Base-by-base conservation (phyloP, 2,888 invertebrate genomes). In the Chydorus sphaericus region DNA sequence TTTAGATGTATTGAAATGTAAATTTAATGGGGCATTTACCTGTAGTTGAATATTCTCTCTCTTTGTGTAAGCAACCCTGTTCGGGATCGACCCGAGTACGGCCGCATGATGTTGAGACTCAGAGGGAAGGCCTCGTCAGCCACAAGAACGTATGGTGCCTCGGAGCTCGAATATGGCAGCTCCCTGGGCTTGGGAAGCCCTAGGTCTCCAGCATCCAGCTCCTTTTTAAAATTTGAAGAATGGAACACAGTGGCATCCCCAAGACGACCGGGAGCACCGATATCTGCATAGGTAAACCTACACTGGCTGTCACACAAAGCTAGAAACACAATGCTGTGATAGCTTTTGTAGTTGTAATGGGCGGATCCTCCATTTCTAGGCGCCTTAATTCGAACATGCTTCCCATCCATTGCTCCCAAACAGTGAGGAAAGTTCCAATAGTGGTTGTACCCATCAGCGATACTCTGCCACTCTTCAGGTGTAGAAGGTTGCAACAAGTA, bases 161-260 rank as follows among this genome's bases (percentile, higher is more conserved):
- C 28, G 23, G 20, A n/a, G 28, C 26, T 28, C 28, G 49, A 26
- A 26, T 49, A 23, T n/a, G 49, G 49, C 20, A 49, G 49, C 26
- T 20, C 26, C n/a, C n/a, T 20, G 18, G 20, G 20, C 8, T 49
- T 49, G 18, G 49, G 49, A n/a, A 5, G n/a, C 23, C 28, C 23
- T 28, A 49, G 26, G n/a, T 20, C n/a, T 23, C 28, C 28, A 26
- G n/a, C 28, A 20, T 20, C 49, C 49, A 49, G n/a, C n/a, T n/a
- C 49, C n/a, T 49, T 49, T n/a, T n/a, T 28, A 18, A 62, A 60
- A 59, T 54, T 54, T 50, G 60, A 62, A 16, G 60, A 60, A 48
- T 53, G 55, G 57, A 63, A 66, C 50, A 66, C 62, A 23, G 63
- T 63, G 26, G 63, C 65, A 62, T 67, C 65, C 61, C 62, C 66